Conservation (phyloP, 1,140 invertebrate genomes). For the Polyergus mexicanus region DNA sequence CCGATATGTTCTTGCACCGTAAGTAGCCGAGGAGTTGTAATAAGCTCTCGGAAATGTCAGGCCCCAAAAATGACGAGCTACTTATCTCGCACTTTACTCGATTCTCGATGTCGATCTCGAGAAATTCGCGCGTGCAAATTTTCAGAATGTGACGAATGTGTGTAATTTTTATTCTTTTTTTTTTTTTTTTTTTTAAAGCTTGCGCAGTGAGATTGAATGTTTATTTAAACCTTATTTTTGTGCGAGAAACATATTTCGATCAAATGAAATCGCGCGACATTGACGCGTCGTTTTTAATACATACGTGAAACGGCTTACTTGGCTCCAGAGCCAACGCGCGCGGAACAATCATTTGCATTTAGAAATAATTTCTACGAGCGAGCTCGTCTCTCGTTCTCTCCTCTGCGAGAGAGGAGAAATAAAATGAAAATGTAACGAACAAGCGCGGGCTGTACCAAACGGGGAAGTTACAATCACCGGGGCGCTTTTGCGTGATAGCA, state of each 20-base stretch:
- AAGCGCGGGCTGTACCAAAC: constrained; percentile 61
- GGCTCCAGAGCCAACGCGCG: constrained; percentile 1
- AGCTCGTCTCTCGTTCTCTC: not conserved
- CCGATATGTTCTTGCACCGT: constrained; percentile 66
- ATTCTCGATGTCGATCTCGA: not conserved
- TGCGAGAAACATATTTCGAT: constrained; percentile 40
- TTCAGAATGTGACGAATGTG: not conserved
- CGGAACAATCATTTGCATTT: constrained; percentile 57
- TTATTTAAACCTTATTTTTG: not conserved
- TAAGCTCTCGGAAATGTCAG: constrained; percentile 44
- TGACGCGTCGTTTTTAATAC: constrained; percentile 52
- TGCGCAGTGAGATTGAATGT: not conserved
- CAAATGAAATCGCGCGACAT: constrained; percentile 45
- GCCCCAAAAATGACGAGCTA: constrained; percentile 26
- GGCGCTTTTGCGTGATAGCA: constrained; percentile 74
- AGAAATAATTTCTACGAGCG: constrained; percentile 64
- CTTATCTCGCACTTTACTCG: constrained; percentile 19
- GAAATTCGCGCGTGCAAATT: constrained; percentile 28
- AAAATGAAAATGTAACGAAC: constrained; percentile 66
- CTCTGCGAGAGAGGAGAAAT: constrained; percentile 45
- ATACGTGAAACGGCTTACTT: constrained; percentile 52
- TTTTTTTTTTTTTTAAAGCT: constrained; percentile 33
- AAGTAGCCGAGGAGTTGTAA: constrained; percentile 60
- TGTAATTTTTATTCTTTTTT: not conserved
- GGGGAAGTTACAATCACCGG: constrained; percentile 62